Evolutionary conservation across 2,797 vertebrate genomes (phyloP), one percentile per base, ranked within the genome.

Genomic region (Siniperca scherzeri): DNA sequence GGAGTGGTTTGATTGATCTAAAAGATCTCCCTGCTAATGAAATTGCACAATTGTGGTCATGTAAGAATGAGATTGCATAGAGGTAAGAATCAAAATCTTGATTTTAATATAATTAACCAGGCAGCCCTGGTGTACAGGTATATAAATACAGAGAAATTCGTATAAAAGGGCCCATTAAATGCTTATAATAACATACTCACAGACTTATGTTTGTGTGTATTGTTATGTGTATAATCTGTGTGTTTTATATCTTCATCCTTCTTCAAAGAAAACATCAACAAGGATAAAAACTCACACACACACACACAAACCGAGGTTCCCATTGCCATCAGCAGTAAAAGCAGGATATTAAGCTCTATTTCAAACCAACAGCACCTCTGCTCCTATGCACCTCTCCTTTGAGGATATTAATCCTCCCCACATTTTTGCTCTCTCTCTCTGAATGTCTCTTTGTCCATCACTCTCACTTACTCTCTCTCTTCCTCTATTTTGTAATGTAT

Each of bases 311-410:
- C 60, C 1, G 17, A 78, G 62, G 61, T 84, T 87, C 71, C 77
- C 65, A 75, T 77, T 75, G 81, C 77, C 85, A 88, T 88, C 82
- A 84, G 90, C 89, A 93, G 88, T 90, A 91, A 94, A 89, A 91
- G 81, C 87, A 89, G 81, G 89, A 92, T 93, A 94, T 90, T 87
- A 92, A 90, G 89, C 89, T 91, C 81, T 93, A 91, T 94, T 93
- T 95, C 91, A 93, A 91, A 93, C 81, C 88, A 90, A 92, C 83
- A 82, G 88, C 91, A 87, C 85, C 91, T 87, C 83, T 90, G 90
- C 88, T 91, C 87, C 87, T 22, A 27, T 84, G 77, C 80, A 88
- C 85, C 87, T 85, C 80, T 90, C 84, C 86, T 86, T 66, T 84
- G 84, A 91, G 87, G 80, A 89, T 89, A 93, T 93, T 92, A 90